phyloP scores from a whole-genome alignment of 2,888 invertebrate species.

The Dugesia japonica region DNA sequence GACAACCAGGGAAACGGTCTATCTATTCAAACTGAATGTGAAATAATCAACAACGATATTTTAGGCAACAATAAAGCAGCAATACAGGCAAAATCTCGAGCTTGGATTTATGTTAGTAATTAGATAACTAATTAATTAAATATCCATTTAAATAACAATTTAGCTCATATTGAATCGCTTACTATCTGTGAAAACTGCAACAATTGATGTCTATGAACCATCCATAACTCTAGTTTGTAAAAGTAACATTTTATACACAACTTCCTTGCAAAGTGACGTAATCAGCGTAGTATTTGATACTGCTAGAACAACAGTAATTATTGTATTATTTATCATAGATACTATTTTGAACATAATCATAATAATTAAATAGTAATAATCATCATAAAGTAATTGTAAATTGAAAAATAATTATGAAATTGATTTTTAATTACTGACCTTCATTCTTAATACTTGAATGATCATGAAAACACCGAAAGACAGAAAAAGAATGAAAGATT shows the following conservation, averaged over 20 bases:
- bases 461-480: no score
- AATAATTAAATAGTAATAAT: no score
- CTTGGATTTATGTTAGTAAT: neutral
- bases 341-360: no score
- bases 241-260: neutral
- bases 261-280: neutral
- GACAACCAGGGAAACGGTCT: neutral
- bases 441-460: no score
- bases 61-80: conserved; percentile 2
- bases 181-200: neutral
- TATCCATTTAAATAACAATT: neutral
- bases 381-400: no score
- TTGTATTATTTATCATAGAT: no score
- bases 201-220: neutral
- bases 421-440: no score
- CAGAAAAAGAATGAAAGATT: no score
- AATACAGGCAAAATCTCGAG: neutral
- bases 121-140: neutral
- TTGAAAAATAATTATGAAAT: no score
- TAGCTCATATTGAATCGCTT: neutral
- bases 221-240: neutral
- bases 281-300: neutral
- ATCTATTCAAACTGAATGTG: neutral
- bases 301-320: no score
- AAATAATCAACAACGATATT: conserved; percentile 10